Conservation (phyloP, 1,140 invertebrate genomes). For the Heliconius hermathena region DNA sequence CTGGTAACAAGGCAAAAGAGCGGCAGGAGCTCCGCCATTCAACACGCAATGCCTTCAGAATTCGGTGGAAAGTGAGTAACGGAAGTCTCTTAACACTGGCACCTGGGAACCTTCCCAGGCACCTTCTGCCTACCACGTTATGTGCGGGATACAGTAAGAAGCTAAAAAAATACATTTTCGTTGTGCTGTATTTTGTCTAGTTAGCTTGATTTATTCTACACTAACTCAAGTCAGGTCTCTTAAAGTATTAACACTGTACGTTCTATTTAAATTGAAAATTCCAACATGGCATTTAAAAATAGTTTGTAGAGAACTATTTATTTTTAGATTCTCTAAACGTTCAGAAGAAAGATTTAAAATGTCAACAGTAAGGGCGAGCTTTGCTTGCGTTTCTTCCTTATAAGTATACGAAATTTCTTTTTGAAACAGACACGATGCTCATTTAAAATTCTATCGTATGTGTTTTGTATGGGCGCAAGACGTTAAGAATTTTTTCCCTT, state of each 20-base stretch:
- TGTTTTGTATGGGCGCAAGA: neutral
- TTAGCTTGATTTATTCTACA: neutral
- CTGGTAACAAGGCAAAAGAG: no score
- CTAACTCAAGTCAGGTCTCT: neutral
- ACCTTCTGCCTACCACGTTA: no score
- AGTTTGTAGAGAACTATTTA: slow-evolving; percentile 6
- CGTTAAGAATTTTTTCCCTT: neutral
- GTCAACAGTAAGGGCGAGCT: neutral
- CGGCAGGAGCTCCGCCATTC: no score
- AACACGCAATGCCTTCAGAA: no score
- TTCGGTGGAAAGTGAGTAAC: no score
- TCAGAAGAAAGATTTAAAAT: neutral
- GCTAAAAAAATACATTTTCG: no score
- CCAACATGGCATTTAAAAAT: neutral
- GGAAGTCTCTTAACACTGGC: no score
- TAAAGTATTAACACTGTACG: neutral
- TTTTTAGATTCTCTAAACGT: neutral
- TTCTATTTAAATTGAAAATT: neutral
- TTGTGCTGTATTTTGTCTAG: neutral
- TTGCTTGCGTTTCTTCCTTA: neutral
- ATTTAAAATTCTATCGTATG: slow-evolving; percentile 7
- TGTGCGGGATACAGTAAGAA: no score
- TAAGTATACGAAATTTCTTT: neutral
- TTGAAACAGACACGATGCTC: slow-evolving; percentile 6
- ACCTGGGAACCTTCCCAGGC: no score